These are phyloP conservation scores for Notolepis coatsorum DNA, from an alignment of 2,797 vertebrate species.

Conservation along the genomic window DNA sequence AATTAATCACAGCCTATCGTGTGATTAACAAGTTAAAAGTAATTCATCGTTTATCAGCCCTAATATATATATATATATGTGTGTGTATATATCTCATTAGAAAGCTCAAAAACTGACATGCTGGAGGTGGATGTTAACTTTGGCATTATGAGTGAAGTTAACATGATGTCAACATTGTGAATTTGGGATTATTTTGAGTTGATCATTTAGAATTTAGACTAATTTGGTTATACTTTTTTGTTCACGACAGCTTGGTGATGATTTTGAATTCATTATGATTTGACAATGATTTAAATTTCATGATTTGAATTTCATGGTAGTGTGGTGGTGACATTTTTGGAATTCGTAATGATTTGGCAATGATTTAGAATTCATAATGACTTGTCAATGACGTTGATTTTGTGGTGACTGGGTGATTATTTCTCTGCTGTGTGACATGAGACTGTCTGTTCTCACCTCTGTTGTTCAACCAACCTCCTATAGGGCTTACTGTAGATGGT, in stretches of 20 bases:
- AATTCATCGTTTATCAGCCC: background rate
- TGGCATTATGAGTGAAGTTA: constrained; percentile 30
- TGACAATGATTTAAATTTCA: constrained; percentile 70
- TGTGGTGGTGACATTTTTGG: constrained; percentile 39
- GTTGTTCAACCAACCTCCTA: background rate
- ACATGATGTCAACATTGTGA: background rate
- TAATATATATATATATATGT: background rate
- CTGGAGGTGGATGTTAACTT: constrained; percentile 17
- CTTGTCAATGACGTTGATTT: constrained; percentile 74
- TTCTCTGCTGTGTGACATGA: constrained; percentile 26
- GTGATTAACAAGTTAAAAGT: background rate
- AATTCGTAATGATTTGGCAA: constrained; percentile 8
- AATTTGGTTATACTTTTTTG: constrained; percentile 65
- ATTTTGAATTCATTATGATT: constrained; percentile 69
- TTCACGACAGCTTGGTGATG: constrained; percentile 64
- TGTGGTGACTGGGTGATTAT: constrained; percentile 58
- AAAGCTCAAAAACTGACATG: background rate
- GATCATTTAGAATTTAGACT: constrained; percentile 21
- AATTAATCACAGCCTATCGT: background rate
- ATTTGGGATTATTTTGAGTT: constrained; percentile 64
- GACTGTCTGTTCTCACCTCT: background rate
- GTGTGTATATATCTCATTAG: background rate
- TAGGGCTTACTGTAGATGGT: constrained; percentile 70
- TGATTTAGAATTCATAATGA: constrained; percentile 58
- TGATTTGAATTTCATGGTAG: constrained; percentile 14